phyloP scores from a whole-genome alignment of 2,797 vertebrate species.

The Thripadectes ignobilis region DNA sequence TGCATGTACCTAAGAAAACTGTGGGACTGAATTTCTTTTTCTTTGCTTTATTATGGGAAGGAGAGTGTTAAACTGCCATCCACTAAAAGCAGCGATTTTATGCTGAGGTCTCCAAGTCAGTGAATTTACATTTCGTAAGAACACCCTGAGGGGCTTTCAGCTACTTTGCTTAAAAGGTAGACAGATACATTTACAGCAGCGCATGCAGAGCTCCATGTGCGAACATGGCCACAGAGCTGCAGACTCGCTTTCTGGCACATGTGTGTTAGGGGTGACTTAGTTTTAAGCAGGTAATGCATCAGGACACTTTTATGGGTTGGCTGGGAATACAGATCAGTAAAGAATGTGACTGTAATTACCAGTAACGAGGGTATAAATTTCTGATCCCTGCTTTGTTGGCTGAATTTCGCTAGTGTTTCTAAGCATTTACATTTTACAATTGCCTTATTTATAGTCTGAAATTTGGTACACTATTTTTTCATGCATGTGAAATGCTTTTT shows the following conservation, averaged over 20 bases:
- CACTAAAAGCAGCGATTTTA: slow-evolving; percentile 57
- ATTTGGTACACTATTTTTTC: slow-evolving; percentile 39
- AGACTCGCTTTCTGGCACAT: not conserved
- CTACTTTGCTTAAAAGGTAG: slow-evolving; percentile 70
- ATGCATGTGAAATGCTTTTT: slow-evolving; percentile 45
- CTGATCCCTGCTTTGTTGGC: slow-evolving; percentile 34
- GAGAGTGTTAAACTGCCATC: slow-evolving; percentile 57
- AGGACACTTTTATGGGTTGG: slow-evolving; percentile 60
- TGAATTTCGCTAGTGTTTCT: slow-evolving; percentile 56
- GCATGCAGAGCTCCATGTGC: slow-evolving; percentile 4
- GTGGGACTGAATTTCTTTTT: not conserved
- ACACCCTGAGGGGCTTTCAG: slow-evolving; percentile 64
- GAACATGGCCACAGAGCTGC: not conserved
- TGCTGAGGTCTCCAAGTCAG: slow-evolving; percentile 66
- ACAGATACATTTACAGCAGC: slow-evolving; percentile 54
- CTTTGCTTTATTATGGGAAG: not conserved
- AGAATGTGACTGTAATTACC: slow-evolving; percentile 68
- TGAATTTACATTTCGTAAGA: slow-evolving; percentile 74
- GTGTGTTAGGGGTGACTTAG: slow-evolving; percentile 29
- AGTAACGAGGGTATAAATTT: slow-evolving; percentile 71
- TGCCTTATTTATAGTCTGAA: slow-evolving; percentile 62
- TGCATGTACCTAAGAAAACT: not conserved
- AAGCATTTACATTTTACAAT: slow-evolving; percentile 57
- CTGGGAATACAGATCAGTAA: slow-evolving; percentile 59
- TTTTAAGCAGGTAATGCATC: slow-evolving; percentile 49